Evolutionary conservation across 2,113 vertebrate genomes (phyloP).

Genomic region (Ochotona princeps): DNA sequence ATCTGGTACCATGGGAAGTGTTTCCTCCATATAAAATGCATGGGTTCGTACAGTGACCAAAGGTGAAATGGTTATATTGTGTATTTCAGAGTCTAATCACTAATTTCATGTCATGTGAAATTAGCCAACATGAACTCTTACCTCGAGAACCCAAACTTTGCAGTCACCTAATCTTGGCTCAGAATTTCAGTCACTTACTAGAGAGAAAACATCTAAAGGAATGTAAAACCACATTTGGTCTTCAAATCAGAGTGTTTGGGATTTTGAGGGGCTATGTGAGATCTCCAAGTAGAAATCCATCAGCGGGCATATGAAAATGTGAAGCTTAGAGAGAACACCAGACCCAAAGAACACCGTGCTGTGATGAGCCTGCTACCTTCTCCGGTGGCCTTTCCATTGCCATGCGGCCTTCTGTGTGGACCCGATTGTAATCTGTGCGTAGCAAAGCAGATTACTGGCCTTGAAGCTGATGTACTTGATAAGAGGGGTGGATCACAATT

Average conservation of each 20-base stretch:
- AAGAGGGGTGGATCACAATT: background rate
- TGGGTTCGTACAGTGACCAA: background rate
- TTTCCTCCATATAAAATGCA: background rate
- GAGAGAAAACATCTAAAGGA: background rate
- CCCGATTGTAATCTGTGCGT: background rate
- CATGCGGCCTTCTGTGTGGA: background rate
- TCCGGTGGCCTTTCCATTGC: background rate
- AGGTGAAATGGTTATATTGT: background rate
- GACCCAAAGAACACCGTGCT: too few relatives aligned
- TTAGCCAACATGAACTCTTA: background rate
- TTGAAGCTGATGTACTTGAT: background rate
- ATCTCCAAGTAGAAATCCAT: background rate
- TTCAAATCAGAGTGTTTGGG: constrained; percentile 18
- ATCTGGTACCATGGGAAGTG: background rate
- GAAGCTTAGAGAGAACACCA: background rate
- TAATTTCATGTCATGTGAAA: background rate
- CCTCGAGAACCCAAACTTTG: background rate
- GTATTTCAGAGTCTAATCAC: background rate
- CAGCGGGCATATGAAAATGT: background rate
- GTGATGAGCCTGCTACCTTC: background rate
- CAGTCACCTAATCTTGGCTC: background rate
- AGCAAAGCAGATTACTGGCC: background rate
- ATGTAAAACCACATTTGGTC: background rate
- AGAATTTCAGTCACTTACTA: background rate
- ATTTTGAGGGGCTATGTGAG: background rate